phyloP scores from a whole-genome alignment of 2,888 invertebrate species.

The Rhamphomyia laevipes region DNA sequence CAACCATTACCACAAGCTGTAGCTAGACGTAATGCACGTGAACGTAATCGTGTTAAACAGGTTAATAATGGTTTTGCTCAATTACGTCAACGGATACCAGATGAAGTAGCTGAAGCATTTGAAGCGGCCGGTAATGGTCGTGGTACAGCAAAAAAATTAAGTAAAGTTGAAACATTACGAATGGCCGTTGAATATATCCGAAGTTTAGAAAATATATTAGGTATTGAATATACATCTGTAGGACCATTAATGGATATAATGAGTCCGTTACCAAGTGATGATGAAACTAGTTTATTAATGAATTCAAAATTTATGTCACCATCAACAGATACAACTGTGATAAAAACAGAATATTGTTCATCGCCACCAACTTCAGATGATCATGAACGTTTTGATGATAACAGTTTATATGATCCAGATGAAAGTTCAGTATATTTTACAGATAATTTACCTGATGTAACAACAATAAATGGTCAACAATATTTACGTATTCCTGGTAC shows the following conservation, averaged over 20 bases:
- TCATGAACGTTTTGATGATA: neutral
- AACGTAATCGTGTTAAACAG: conserved; percentile 85
- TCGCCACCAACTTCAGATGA: conserved; percentile 3
- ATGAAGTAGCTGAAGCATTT: conserved; percentile 60
- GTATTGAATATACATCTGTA: conserved; percentile 41
- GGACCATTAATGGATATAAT: neutral
- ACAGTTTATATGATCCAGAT: conserved; percentile 11
- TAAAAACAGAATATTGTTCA: conserved; percentile 19
- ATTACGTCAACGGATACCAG: conserved; percentile 76
- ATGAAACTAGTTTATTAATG: neutral
- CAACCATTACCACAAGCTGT: conserved; percentile 68
- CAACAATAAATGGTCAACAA: conserved; percentile 40
- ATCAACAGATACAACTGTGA: conserved; percentile 22
- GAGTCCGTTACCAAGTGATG: neutral
- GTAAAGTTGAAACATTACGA: conserved; percentile 78
- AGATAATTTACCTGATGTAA: conserved; percentile 37
- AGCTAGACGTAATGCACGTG: conserved; percentile 80
- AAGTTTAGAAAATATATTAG: conserved; percentile 63
- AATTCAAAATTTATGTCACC: neutral
- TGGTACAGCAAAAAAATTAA: conserved; percentile 61
- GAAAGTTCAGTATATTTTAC: conserved; percentile 9
- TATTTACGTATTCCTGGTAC: conserved; percentile 48
- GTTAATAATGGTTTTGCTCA: conserved; percentile 85
- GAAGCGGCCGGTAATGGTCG: conserved; percentile 46
- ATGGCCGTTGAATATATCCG: conserved; percentile 87